These are phyloP conservation scores for Colius striatus DNA, from an alignment of 2,113 vertebrate genomes.

Conservation along the genomic window DNA sequence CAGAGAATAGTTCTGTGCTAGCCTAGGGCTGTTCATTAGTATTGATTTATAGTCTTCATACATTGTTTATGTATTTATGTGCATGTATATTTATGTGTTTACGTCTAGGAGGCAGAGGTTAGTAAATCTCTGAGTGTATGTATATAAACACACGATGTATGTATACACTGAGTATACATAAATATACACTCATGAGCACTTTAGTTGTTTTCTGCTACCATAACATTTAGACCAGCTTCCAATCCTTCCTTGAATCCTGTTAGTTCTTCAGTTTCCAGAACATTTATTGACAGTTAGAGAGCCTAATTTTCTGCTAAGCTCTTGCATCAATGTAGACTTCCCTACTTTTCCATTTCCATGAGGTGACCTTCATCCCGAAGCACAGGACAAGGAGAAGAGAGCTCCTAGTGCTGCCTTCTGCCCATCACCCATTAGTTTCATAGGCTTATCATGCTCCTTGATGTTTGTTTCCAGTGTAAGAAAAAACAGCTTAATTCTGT, in stretches of 20 bases:
- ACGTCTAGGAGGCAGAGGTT: neutral
- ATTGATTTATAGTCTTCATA: neutral
- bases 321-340: neutral
- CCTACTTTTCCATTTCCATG: neutral
- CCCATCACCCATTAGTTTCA: neutral
- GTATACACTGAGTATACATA: neutral
- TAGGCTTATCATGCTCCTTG: neutral
- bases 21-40: neutral
- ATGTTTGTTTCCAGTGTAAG: neutral
- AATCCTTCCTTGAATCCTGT: neutral
- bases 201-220: neutral
- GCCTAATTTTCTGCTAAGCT: neutral
- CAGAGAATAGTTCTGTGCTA: neutral
- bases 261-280: neutral
- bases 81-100: neutral
- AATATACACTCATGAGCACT: neutral
- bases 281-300: neutral
- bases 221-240: neutral
- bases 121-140: neutral
- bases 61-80: neutral
- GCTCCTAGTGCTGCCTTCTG: neutral
- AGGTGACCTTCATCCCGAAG: neutral
- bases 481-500: neutral
- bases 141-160: neutral
- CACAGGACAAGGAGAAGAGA: neutral